Percentiles rank a stretch among this genome's conserved stretches.
Conservation (phyloP, 2,888 invertebrate species). For the Panopea generosa region DNA sequence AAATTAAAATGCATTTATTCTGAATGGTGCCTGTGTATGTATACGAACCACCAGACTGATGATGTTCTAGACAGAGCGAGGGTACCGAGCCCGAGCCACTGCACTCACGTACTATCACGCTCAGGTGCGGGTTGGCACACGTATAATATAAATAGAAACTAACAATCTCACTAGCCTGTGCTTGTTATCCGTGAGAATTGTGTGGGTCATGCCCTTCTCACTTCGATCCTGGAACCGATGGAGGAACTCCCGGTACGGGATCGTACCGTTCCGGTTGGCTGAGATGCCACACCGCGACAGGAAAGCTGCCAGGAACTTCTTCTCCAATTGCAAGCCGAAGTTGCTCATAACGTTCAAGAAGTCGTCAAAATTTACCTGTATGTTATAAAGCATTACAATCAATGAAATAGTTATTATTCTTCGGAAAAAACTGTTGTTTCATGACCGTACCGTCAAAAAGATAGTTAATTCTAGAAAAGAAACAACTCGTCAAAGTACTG, state of each 20-base stretch:
- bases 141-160: constrained; percentile 50
- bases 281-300: constrained; percentile 82
- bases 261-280: constrained; percentile 73
- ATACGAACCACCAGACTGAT: constrained; percentile 55
- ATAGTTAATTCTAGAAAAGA: no score
- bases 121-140: constrained; percentile 46
- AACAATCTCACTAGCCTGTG: constrained; percentile 79
- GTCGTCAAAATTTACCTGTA: constrained; percentile 78
- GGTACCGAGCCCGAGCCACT: background rate
- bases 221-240: constrained; percentile 84
- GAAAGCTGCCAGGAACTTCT: constrained; percentile 82
- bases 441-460: no score
- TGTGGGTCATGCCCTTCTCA: constrained; percentile 84
- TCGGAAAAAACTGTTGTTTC: no score
- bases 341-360: constrained; percentile 80
- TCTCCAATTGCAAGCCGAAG: constrained; percentile 81
- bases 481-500: no score
- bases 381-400: no score
- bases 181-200: constrained; percentile 81
- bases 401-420: no score
- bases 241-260: constrained; percentile 84
- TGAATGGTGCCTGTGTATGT: constrained; percentile 21
- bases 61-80: constrained; percentile 35
- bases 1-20: no score
- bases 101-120: constrained; percentile 20